Conservation (phyloP, 2,113 vertebrate genomes). For the Dinomys branickii region DNA sequence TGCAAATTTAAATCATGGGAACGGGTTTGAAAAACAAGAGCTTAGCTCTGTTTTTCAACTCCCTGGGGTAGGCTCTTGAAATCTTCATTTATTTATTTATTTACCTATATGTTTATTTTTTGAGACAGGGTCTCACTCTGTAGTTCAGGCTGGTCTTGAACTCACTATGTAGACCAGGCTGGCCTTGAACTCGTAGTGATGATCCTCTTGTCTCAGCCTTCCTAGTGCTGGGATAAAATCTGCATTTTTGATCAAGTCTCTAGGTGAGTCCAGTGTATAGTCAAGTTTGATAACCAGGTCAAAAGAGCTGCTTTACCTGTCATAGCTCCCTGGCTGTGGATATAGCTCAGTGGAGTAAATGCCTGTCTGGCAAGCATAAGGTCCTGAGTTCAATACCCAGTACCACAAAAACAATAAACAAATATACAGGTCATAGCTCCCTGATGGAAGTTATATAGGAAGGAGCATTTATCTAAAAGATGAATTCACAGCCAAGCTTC, state of each 20-base stretch:
- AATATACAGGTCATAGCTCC: background rate
- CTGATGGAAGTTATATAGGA: background rate
- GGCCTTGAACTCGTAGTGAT: background rate
- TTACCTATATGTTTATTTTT: background rate
- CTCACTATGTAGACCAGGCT: background rate
- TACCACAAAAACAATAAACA: no score
- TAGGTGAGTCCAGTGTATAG: background rate
- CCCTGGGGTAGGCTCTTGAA: background rate
- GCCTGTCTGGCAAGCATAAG: no score
- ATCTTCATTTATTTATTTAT: background rate
- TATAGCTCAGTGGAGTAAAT: no score
- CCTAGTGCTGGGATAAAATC: background rate
- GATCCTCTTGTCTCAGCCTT: background rate
- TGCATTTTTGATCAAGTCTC: background rate
- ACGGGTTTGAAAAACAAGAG: background rate
- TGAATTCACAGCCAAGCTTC: background rate
- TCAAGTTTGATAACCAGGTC: background rate
- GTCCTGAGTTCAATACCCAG: no score
- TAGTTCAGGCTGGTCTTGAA: background rate
- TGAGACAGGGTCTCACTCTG: background rate
- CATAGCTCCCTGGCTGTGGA: background rate
- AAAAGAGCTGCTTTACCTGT: background rate
- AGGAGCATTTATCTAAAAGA: background rate
- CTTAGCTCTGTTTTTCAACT: background rate
- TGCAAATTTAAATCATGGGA: background rate